Conservation (phyloP, 2,797 vertebrate genomes). For the Amphiprion clarkii region DNA sequence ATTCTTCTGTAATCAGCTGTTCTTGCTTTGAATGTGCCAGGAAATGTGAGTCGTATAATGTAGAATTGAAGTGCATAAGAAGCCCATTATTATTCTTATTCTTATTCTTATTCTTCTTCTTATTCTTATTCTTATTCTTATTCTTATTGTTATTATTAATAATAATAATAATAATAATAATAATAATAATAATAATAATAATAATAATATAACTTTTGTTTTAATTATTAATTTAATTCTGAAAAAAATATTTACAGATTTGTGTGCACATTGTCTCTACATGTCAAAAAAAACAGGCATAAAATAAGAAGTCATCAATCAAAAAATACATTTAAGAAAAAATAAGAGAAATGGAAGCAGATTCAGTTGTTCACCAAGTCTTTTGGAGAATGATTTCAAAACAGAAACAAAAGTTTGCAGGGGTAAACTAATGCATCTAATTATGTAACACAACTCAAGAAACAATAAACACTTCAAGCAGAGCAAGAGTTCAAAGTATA, state of each 20-base stretch:
- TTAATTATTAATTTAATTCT: too few relatives aligned
- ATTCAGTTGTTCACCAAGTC: neutral
- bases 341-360: neutral
- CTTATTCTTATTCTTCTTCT: too few relatives aligned
- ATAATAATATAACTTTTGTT: too few relatives aligned
- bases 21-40: neutral
- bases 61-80: neutral
- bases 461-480: slow-evolving; percentile 20
- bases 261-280: neutral
- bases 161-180: too few relatives aligned
- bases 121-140: neutral
- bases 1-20: too few relatives aligned
- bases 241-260: neutral
- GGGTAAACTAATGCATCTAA: neutral
- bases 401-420: neutral
- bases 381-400: neutral
- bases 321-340: neutral
- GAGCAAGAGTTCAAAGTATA: slow-evolving; percentile 77
- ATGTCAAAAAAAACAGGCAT: neutral
- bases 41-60: neutral
- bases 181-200: too few relatives aligned
- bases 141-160: neutral
- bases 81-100: neutral
- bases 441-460: slow-evolving; percentile 1
- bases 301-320: neutral